Percentiles rank a stretch among this genome's conserved stretches.
phyloP scores from a whole-genome alignment of 2,888 invertebrate species.

The Xestia rhomboidea region DNA sequence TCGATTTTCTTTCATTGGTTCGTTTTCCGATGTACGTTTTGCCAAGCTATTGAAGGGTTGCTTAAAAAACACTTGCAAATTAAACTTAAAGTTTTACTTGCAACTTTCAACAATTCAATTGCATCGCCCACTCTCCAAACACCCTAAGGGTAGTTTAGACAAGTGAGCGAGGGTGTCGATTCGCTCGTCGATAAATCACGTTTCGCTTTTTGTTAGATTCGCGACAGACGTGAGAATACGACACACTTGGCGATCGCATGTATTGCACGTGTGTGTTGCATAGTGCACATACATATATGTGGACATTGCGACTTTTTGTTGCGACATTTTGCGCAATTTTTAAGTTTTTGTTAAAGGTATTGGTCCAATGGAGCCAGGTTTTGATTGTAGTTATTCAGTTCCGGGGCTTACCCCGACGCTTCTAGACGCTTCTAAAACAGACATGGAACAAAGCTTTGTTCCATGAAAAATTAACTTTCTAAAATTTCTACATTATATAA shows the following conservation, averaged over 20 bases:
- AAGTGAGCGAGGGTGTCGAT: constrained; percentile 66
- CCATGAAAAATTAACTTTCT: neutral
- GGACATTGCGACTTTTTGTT: constrained; percentile 70
- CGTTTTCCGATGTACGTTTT: neutral
- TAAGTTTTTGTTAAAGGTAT: constrained; percentile 10
- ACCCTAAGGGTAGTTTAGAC: constrained; percentile 61
- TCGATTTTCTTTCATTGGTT: neutral
- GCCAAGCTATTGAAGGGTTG: too few species aligned
- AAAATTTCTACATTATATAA: too few species aligned
- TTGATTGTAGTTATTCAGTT: constrained; percentile 41
- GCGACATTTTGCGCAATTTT: constrained; percentile 48
- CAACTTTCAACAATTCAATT: constrained; percentile 29
- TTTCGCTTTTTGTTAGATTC: constrained; percentile 72
- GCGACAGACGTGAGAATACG: constrained; percentile 81
- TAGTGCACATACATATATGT: constrained; percentile 58
- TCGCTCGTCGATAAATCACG: constrained; percentile 82
- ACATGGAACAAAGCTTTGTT: too few species aligned
- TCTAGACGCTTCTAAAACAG: too few species aligned
- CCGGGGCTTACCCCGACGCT: too few species aligned
- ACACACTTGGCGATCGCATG: constrained; percentile 75
- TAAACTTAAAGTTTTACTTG: neutral
- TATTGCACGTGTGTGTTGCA: constrained; percentile 75
- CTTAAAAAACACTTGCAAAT: neutral
- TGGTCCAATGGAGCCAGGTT: neutral
- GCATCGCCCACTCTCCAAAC: constrained; percentile 49